Conservation (phyloP, 2,113 vertebrate genomes). For the Hirundichthys speculiger region DNA sequence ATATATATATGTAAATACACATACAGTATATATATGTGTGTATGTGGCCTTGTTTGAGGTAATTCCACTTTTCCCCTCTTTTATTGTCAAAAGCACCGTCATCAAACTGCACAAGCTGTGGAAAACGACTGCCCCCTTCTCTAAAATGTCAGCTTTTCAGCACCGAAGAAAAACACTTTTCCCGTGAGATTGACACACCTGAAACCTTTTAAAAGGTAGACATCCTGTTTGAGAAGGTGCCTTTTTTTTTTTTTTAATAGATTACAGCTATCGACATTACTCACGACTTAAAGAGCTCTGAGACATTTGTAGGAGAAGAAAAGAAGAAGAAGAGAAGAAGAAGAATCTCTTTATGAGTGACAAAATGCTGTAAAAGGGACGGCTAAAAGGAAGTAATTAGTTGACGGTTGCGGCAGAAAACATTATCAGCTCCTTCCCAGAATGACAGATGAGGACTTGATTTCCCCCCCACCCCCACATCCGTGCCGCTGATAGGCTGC, state of each 20-base stretch:
- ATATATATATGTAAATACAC: too few relatives aligned
- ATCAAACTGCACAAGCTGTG: conserved; percentile 8
- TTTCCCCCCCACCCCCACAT: conserved; percentile 12
- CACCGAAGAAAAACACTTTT: conserved; percentile 18
- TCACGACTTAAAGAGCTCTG: conserved; percentile 10
- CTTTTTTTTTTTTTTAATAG: conserved; percentile 8
- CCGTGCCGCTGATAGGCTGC: conserved; percentile 35
- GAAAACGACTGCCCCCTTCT: neutral
- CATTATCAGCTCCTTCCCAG: conserved; percentile 16
- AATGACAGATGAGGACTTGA: conserved; percentile 36
- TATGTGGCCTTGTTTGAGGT: too few relatives aligned
- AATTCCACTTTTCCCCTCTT: neutral
- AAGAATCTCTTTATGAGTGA: conserved; percentile 1
- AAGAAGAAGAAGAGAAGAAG: too few relatives aligned
- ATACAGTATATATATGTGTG: too few relatives aligned
- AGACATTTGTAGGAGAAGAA: conserved; percentile 9
- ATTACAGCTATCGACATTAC: conserved; percentile 13
- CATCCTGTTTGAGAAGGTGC: conserved; percentile 14
- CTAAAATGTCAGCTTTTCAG: conserved; percentile 45
- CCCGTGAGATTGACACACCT: conserved; percentile 44
- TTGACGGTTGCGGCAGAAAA: conserved; percentile 12
- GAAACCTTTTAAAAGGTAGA: conserved; percentile 36
- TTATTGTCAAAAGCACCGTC: conserved; percentile 6
- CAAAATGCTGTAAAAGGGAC: neutral
- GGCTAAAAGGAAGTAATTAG: conserved; percentile 24